Evolutionary conservation across 2,888 invertebrate species (phyloP), one percentile per base, ranked within the genome.

Genomic region (Coleophora deauratella): DNA sequence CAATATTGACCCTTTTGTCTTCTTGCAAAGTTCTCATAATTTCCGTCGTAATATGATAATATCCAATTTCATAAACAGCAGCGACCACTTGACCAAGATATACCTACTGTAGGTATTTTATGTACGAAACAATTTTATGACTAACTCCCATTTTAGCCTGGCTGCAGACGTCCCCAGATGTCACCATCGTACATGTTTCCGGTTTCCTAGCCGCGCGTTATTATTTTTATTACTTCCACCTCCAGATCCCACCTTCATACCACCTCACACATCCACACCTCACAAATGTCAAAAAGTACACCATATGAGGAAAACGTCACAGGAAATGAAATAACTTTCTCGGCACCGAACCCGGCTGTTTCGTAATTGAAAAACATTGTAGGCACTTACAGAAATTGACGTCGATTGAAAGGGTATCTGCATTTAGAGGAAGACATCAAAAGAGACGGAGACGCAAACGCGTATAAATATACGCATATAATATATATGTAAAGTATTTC

Each of bases 161-260:
- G 51, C 50, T n/a, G n/a, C n/a, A n/a, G n/a, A n/a, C n/a, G n/a
- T n/a, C n/a, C n/a, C 37, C 48, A 46, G 55, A 55, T 62, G 61
- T 63, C 64, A 59, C 54, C 57, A n/a, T 51, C 49, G 48, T 52
- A 53, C 59, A n/a, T n/a, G 60, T 63, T 69, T 70, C 69, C 70
- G 57, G 41, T n/a, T 62, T 68, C 66, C 66, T 62, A 39, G 37
- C 40, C 34, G 4, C 13, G 34, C 55, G 51, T 57, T 64, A 64
- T 67, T 66, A 67, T 63, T 68, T 62, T 67, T 64, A 66, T 62
- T 58, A 52, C 57, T 49, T 45, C 21, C 21, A 45, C 46, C 21
- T 21, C 54, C 52, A 54, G 55, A 57, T 35, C 13, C 21, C 12
- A 36, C 36, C 27, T 10, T n/a, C 28, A 36, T 7, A 31, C n/a